Evolutionary conservation across 2,113 vertebrate genomes (phyloP), one percentile per base, ranked within the genome.

Genomic region (Acrocephalus kingi): DNA sequence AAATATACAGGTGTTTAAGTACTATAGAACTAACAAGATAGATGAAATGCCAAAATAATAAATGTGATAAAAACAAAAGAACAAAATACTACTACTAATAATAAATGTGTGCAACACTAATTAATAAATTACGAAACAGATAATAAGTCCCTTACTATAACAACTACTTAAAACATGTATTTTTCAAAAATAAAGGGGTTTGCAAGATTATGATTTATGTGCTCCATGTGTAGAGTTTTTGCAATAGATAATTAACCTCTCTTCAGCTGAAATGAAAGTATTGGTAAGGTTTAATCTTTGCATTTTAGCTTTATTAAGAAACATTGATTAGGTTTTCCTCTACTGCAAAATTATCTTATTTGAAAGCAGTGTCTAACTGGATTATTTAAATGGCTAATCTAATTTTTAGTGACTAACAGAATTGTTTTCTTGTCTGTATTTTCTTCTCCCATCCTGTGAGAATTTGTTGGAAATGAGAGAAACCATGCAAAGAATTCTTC

Each of bases 71-170:
- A 63, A 87, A 31, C 6, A 54, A 51, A 86, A 84, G 2, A 59
- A 75, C 2, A 59, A 89, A 80, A 35, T 39, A 35, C 15, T 33
- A 56, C 11, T 45, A 69, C 31, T 28, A 55, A 7, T 13, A 37
- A 75, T n/a, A 37, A 52, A 68, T 16, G 5, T 0, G 0, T 39
- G 9, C 7, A 55, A 43, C 14, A 41, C 0, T 61, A 74, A 54
- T 71, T 30, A 54, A 35, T 46, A 54, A 49, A n/a, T 28, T 68
- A 43, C 15, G 41, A 55, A 82, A 35, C 1, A 48, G 4, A 28
- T 45, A 52, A 85, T 16, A 76, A 76, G 39, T 2, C 2, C 5
- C 8, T 76, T 80, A 14, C 4, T 49, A 24, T 13, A 18, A 45
- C 11, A 79, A 54, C 52, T 64, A 55, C 5, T 66, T 78, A 61